These are phyloP conservation scores for Orthosia gothica DNA, from an alignment of 2,888 invertebrate species.

Conservation along the genomic window DNA sequence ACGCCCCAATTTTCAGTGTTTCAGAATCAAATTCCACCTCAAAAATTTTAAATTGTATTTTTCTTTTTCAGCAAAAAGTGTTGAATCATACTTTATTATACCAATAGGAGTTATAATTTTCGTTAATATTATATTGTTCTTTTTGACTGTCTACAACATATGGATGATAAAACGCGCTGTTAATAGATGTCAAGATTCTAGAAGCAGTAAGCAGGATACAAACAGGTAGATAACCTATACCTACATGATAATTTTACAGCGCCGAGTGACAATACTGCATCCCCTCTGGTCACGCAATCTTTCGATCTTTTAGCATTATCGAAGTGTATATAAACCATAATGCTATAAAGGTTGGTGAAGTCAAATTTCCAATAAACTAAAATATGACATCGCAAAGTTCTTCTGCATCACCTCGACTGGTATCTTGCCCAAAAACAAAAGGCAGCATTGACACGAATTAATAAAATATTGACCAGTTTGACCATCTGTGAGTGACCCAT, in stretches of 20 bases:
- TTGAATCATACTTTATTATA: constrained; percentile 6
- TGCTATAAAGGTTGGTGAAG: too few relatives aligned
- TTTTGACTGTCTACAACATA: constrained; percentile 44
- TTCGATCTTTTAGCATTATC: too few relatives aligned
- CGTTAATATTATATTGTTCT: constrained; percentile 44
- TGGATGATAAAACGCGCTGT: constrained; percentile 33
- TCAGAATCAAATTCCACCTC: background rate
- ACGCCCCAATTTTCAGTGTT: background rate
- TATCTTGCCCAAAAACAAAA: too few relatives aligned
- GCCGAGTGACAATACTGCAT: background rate
- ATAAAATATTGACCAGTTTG: too few relatives aligned
- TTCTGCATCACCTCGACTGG: too few relatives aligned
- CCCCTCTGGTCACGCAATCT: background rate
- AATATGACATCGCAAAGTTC: too few relatives aligned
- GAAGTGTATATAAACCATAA: too few relatives aligned
- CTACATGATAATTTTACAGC: background rate
- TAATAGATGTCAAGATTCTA: constrained; percentile 21
- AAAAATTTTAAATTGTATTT: background rate
- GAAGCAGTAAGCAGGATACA: constrained; percentile 24
- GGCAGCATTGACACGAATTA: too few relatives aligned
- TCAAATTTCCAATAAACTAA: too few relatives aligned
- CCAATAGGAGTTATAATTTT: constrained; percentile 39
- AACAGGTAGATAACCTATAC: constrained; percentile 25
- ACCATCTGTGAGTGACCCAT: background rate
- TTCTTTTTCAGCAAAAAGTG: constrained; percentile 13